These are phyloP conservation scores for Poeciliopsis paucimaculata DNA, from an alignment of 2,797 vertebrate species.

Conservation along the genomic window DNA sequence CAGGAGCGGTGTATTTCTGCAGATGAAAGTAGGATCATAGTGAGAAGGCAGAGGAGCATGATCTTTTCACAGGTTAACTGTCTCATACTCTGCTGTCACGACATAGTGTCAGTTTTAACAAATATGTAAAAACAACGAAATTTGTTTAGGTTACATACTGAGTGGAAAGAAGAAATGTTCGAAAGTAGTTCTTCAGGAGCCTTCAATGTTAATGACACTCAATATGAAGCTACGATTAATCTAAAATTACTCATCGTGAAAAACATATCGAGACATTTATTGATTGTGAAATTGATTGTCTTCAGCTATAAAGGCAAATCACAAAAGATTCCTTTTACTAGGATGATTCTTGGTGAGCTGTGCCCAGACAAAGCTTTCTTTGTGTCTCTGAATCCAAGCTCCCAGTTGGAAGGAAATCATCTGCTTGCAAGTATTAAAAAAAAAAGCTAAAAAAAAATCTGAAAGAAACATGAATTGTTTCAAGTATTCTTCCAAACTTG, in stretches of 20 bases:
- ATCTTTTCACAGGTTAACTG: too few relatives aligned
- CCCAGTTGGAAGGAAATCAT: conserved; percentile 28
- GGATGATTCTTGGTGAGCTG: conserved; percentile 11
- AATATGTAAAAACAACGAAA: neutral
- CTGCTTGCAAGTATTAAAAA: conserved; percentile 14
- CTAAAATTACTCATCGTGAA: neutral
- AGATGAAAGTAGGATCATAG: too few relatives aligned
- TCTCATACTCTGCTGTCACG: too few relatives aligned
- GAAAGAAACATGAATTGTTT: conserved; percentile 20
- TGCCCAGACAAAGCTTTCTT: conserved; percentile 16
- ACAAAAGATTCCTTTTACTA: conserved; percentile 10
- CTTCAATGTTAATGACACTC: neutral
- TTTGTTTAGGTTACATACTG: too few relatives aligned
- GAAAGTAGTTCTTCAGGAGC: neutral
- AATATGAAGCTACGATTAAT: neutral
- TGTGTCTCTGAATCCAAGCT: conserved; percentile 37
- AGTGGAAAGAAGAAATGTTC: neutral
- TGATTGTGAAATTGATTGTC: conserved; percentile 14
- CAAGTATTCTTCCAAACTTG: conserved; percentile 15
- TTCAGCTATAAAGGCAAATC: neutral
- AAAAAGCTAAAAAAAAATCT: neutral
- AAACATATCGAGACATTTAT: neutral
- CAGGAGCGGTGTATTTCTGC: too few relatives aligned
- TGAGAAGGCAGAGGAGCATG: too few relatives aligned
- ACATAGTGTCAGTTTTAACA: too few relatives aligned